phyloP scores from a whole-genome alignment of 2,797 vertebrate species.

The Smutsia gigantea region DNA sequence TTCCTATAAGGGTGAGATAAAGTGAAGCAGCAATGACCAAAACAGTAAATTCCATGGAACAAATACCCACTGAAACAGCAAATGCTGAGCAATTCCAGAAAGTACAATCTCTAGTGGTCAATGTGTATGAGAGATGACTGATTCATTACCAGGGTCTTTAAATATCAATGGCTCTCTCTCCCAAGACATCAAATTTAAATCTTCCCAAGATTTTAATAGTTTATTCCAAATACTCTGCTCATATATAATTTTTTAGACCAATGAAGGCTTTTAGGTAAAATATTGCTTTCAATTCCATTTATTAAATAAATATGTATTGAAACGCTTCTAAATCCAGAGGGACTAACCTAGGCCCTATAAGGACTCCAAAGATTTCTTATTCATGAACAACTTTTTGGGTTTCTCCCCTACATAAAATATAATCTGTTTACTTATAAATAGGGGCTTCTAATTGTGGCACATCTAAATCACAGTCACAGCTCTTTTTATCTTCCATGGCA shows the following conservation, averaged over 20 bases:
- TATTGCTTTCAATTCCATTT: not conserved
- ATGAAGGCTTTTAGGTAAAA: constrained; percentile 40
- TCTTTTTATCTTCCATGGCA: not conserved
- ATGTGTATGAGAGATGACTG: not conserved
- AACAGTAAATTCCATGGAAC: not conserved
- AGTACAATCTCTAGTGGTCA: not conserved
- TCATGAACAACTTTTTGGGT: not conserved
- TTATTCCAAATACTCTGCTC: constrained; percentile 18
- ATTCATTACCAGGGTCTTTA: constrained; percentile 16
- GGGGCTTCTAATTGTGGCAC: not conserved
- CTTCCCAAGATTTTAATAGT: constrained; percentile 15
- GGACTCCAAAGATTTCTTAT: not conserved
- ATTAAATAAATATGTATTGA: constrained; percentile 39
- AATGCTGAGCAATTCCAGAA: not conserved
- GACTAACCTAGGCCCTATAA: not conserved
- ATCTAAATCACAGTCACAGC: not conserved
- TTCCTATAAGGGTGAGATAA: not conserved
- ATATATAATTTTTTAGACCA: constrained; percentile 58
- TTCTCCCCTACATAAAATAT: not conserved
- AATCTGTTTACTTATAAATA: constrained; percentile 38
- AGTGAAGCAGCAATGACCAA: not conserved
- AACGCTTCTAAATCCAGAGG: not conserved
- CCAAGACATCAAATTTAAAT: constrained; percentile 11
- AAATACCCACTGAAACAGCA: not conserved
- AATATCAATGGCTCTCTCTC: constrained; percentile 12